Percentiles rank a stretch among this genome's conserved stretches.
Evolutionary conservation across 2,888 invertebrate genomes (phyloP).

Genomic region (Ctenicera cuprea): DNA sequence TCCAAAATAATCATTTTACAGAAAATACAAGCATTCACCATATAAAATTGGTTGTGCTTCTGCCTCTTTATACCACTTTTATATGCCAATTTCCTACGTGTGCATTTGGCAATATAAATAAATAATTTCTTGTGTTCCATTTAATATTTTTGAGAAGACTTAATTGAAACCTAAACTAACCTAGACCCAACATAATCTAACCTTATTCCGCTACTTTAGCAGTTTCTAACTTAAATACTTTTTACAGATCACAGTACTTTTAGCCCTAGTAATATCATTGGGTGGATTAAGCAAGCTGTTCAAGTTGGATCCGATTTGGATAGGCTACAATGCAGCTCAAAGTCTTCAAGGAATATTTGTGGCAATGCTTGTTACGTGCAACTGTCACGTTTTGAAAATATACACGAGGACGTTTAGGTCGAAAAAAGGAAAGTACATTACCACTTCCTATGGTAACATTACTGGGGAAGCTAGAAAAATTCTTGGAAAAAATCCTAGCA

Average conservation of each 20-base stretch:
- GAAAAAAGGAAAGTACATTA: conserved; percentile 60
- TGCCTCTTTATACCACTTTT: too few species aligned
- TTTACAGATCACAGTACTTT: conserved; percentile 70
- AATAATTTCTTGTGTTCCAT: too few species aligned
- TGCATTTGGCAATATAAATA: too few species aligned
- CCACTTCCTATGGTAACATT: conserved; percentile 61
- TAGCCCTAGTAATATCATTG: conserved; percentile 68
- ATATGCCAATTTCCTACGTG: too few species aligned
- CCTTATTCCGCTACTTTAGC: too few species aligned
- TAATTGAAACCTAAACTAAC: too few species aligned
- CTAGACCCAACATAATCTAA: too few species aligned
- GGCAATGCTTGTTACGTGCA: conserved; percentile 79
- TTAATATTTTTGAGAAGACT: too few species aligned
- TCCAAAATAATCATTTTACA: too few species aligned
- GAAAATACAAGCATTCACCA: too few species aligned
- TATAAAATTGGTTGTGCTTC: too few species aligned
- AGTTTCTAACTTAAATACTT: neutral
- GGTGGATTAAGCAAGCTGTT: conserved; percentile 70
- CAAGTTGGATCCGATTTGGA: conserved; percentile 70
- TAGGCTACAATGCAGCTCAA: conserved; percentile 72
- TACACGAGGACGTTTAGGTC: conserved; percentile 68
- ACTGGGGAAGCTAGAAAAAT: conserved; percentile 58
- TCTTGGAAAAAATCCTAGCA: conserved; percentile 60
- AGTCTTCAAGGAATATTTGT: conserved; percentile 78
- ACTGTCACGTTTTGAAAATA: conserved; percentile 74